These are phyloP conservation scores for Pachyuromys duprasi DNA, from an alignment of 2,797 vertebrate species.

Conservation along the genomic window DNA sequence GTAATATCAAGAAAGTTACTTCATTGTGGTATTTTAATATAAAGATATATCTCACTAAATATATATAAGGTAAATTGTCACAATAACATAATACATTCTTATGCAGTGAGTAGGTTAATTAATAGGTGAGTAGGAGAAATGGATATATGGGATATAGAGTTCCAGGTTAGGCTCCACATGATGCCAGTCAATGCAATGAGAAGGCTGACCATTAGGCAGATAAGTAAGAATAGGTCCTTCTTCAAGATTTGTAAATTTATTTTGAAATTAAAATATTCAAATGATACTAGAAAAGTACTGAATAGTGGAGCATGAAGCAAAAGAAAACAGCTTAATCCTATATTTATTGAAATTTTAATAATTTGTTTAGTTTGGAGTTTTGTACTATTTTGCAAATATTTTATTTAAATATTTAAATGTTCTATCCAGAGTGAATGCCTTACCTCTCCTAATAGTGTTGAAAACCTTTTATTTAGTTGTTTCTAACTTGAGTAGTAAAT, in stretches of 20 bases:
- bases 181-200: no score
- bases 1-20: not conserved
- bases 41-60: constrained; percentile 14
- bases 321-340: not conserved
- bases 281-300: not conserved
- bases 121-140: not conserved
- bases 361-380: constrained; percentile 6
- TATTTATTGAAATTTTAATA: not conserved
- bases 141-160: not conserved
- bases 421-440: not conserved
- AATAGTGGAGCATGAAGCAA: not conserved
- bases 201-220: not conserved
- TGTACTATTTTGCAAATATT: constrained; percentile 3
- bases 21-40: not conserved
- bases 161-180: not conserved
- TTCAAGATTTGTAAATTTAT: constrained; percentile 38
- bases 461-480: not conserved
- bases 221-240: not conserved
- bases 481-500: not conserved
- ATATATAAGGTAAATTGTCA: not conserved
- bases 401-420: constrained; percentile 6
- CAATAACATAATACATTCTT: not conserved
- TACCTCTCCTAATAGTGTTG: not conserved
- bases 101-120: not conserved
- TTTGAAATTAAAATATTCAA: constrained; percentile 11